phyloP scores from a whole-genome alignment of 1,140 invertebrate species.

The Cotesia vestalis region DNA sequence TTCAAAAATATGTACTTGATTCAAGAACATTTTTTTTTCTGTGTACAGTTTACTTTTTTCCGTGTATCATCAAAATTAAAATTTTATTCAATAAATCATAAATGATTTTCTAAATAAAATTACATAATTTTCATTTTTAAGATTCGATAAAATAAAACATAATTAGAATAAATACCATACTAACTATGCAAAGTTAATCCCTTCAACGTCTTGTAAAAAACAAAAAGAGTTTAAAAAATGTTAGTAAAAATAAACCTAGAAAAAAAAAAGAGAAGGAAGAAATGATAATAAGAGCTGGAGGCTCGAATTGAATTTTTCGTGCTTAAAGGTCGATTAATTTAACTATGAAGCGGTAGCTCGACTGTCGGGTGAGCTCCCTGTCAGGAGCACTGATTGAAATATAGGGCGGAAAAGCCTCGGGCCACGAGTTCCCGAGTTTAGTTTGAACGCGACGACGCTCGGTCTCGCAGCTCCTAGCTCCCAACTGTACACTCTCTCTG shows the following conservation, averaged over 20 bases:
- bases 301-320: conserved; percentile 56
- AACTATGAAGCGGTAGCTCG: conserved; percentile 30
- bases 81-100: too few relatives aligned
- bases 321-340: conserved; percentile 61
- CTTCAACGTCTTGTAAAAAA: background rate
- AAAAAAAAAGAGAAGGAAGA: conserved; percentile 34
- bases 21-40: too few relatives aligned
- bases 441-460: conserved; percentile 38
- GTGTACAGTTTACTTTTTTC: too few relatives aligned
- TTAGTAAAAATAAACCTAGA: conserved; percentile 17
- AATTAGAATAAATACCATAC: too few relatives aligned
- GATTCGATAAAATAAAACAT: too few relatives aligned
- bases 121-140: too few relatives aligned
- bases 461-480: conserved; percentile 15
- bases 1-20: too few relatives aligned
- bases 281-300: conserved; percentile 37
- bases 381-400: conserved; percentile 63
- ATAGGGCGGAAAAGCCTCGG: conserved; percentile 58
- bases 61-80: too few relatives aligned
- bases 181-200: too few relatives aligned
- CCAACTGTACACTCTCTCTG: too few relatives aligned
- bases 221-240: background rate
- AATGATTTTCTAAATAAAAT: too few relatives aligned
- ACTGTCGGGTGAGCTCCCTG: conserved; percentile 41
- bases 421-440: conserved; percentile 49